Percentiles rank a stretch among this genome's conserved stretches.
phyloP scores from a whole-genome alignment of 2,888 invertebrate genomes.

The Drosophila koepferae region DNA sequence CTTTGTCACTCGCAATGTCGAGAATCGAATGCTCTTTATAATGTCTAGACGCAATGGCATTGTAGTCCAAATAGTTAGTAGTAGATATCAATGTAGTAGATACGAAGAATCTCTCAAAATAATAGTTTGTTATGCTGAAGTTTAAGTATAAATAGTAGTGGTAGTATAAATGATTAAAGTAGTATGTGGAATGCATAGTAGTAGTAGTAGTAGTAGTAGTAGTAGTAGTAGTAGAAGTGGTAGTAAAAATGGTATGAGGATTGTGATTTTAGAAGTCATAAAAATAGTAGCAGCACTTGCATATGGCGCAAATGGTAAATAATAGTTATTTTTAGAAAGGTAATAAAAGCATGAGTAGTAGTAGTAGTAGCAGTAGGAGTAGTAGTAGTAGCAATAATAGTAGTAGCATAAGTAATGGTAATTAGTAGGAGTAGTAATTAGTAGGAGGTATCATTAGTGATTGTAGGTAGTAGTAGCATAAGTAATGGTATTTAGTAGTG shows the following conservation, averaged over 20 bases:
- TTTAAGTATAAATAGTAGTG: neutral
- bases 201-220: neutral
- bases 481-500: neutral
- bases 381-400: neutral
- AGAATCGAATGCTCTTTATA: slow-evolving; percentile 29
- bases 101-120: neutral
- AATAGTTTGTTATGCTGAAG: neutral
- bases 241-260: neutral
- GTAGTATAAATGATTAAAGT: neutral
- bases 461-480: neutral
- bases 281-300: neutral
- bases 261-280: no score
- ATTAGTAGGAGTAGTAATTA: neutral
- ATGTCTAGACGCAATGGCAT: neutral
- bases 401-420: neutral
- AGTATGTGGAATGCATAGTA: neutral
- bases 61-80: neutral
- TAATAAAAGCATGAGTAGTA: neutral
- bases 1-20: neutral
- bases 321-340: neutral
- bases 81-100: neutral
- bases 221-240: neutral
- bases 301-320: neutral
- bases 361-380: neutral
- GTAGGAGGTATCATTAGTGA: neutral